Conservation (phyloP, 1,140 invertebrate species). For the Tetraneura akinire region DNA sequence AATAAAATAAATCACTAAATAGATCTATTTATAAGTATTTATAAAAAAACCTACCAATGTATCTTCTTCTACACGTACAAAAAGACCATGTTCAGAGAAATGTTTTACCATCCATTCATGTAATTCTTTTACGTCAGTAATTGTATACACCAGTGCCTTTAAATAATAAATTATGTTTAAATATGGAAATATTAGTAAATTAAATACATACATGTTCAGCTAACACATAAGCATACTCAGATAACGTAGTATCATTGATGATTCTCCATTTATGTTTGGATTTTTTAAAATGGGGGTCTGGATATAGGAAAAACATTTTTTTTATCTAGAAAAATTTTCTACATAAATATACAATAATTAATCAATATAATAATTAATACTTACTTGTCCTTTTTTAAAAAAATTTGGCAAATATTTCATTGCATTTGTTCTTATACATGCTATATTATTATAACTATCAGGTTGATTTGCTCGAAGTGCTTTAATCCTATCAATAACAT, state of each 20-base stretch:
- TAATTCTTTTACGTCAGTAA: slow-evolving; percentile 97
- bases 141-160: slow-evolving; percentile 90
- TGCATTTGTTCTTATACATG: slow-evolving; percentile 93
- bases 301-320: slow-evolving; percentile 99
- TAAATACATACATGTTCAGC: slow-evolving; percentile 70
- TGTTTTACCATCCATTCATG: slow-evolving; percentile 97
- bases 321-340: slow-evolving; percentile 72
- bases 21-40: no score
- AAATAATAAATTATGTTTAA: slow-evolving; percentile 55
- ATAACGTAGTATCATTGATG: slow-evolving; percentile 87
- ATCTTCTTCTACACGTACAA: slow-evolving; percentile 67
- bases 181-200: background rate
- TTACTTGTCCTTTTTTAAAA: slow-evolving; percentile 90
- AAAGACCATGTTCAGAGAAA: slow-evolving; percentile 89
- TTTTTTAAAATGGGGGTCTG: slow-evolving; percentile 99
- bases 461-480: slow-evolving; percentile 78
- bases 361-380: slow-evolving; percentile 21
- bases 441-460: slow-evolving; percentile 88
- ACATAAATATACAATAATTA: background rate
- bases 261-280: slow-evolving; percentile 99
- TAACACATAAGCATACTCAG: slow-evolving; percentile 96
- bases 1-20: slow-evolving; percentile 24
- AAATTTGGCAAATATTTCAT: slow-evolving; percentile 99
- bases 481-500: slow-evolving; percentile 92
- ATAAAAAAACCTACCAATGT: slow-evolving; percentile 52